Evolutionary conservation across 2,113 vertebrate genomes (phyloP).

Genomic region (Pluvialis apricaria): DNA sequence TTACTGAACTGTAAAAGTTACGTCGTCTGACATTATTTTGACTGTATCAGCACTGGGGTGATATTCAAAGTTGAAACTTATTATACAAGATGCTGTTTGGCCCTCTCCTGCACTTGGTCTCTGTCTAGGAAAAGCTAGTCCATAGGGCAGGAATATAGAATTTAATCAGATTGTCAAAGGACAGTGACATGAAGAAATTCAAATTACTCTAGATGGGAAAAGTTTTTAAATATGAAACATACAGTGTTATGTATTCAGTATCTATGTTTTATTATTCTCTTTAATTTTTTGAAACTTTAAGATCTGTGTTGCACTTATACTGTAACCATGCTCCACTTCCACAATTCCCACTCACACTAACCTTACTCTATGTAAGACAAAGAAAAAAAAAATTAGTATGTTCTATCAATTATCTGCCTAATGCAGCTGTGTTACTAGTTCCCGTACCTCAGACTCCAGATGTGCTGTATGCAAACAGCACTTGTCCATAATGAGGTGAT

Average conservation of each 20-base stretch:
- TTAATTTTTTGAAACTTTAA: background rate
- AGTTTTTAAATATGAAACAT: background rate
- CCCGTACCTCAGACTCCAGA: background rate
- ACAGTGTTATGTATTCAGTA: background rate
- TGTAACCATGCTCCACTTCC: background rate
- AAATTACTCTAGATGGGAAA: background rate
- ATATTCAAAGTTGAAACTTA: background rate
- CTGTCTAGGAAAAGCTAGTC: background rate
- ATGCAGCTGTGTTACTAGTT: background rate
- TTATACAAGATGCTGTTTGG: background rate
- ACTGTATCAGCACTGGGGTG: background rate
- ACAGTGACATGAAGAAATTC: background rate
- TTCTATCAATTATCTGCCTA: background rate
- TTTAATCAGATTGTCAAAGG: background rate
- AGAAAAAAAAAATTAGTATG: background rate
- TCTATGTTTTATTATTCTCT: background rate
- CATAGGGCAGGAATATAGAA: background rate
- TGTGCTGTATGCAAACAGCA: background rate
- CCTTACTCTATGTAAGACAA: background rate
- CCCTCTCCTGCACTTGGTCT: background rate
- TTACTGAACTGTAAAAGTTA: constrained; percentile 2
- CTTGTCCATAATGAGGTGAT: background rate
- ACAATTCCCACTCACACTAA: background rate
- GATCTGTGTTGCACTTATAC: background rate
- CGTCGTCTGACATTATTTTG: background rate